Percentiles rank a stretch among this genome's conserved stretches.
phyloP scores from a whole-genome alignment of 2,113 vertebrate genomes.

The Alethe diademata region DNA sequence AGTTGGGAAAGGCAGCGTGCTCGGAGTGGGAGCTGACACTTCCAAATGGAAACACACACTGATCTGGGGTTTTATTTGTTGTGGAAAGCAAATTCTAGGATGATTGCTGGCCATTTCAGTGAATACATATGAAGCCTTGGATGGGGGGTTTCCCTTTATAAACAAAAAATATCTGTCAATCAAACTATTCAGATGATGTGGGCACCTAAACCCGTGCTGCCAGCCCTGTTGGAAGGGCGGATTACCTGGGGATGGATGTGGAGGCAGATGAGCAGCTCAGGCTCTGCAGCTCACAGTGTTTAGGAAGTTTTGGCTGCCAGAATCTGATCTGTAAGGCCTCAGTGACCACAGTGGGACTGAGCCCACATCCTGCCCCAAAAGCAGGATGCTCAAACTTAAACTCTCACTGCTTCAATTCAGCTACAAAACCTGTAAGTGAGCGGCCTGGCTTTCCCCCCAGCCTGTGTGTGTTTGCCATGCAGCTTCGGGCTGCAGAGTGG shows the following conservation, averaged over 20 bases:
- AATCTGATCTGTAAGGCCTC: not conserved
- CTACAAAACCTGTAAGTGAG: accelerated
- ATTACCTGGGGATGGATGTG: accelerated
- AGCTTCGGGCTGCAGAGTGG: accelerated
- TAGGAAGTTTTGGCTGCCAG: not conserved
- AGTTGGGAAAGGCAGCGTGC: not conserved
- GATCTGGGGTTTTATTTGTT: not conserved
- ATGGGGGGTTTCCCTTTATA: not conserved
- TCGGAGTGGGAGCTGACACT: accelerated
- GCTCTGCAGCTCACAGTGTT: not conserved
- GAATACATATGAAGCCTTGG: not conserved
- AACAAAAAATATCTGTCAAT: not conserved
- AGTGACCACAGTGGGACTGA: not conserved
- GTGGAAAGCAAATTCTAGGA: not conserved
- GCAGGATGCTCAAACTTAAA: too few species aligned
- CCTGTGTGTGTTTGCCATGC: accelerated
- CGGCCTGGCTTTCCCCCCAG: not conserved
- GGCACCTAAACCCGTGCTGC: not conserved
- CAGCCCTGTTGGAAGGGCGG: accelerated
- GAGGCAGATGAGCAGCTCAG: not conserved
- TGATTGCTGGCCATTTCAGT: not conserved
- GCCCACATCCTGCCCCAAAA: not conserved
- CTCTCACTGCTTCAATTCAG: not conserved
- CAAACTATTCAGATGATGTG: not conserved
- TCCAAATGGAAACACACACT: accelerated